Evolutionary conservation across 2,888 invertebrate species (phyloP), one percentile per base, ranked within the genome.

Genomic region (Aethes cnicana): DNA sequence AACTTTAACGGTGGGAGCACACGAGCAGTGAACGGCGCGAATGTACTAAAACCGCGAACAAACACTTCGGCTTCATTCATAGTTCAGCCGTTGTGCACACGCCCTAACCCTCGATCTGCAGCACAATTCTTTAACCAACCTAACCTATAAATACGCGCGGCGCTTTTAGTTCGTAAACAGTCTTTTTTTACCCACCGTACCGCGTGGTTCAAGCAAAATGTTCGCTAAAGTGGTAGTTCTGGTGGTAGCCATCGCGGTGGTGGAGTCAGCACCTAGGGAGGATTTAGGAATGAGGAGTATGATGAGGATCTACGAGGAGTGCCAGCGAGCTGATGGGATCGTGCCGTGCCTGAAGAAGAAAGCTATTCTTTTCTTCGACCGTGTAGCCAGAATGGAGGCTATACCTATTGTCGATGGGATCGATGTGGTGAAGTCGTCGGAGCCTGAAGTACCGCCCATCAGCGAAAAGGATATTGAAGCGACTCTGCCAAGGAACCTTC

Each of bases 311-410:
- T 96, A 95, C 76, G 95, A 95, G 63, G 96, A 96, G 64, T 96
- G 96, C 70, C 92, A 92, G 56, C 91, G 92, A 57, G 81, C 93
- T 1, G 93, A 93, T 54, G 95, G 94, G 37, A 87, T 95, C 44
- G 84, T 93, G 44, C 93, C 94, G 16, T 96, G 96, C 72, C 82
- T 96, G 42, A 95, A 96, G 87, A 95, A 94, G 78, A 95, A 95
- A 72, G 95, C 95, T 0, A 93, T 95, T 50, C 84, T 94, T 1
- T 95, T 95, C 74, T 92, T 96, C 60, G 95, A 95, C 68, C 90
- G 95, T 39, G 91, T 95, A 17, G 92, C 93, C 0, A 91, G 93
- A 54, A 93, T 95, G 85, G 94, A 94, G 16, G 90, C 92, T 12
- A 92, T 91, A 59, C 87, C 89, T 0, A 47, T 89, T 20, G 35